Percentiles rank a stretch among this genome's conserved stretches.
phyloP scores from a whole-genome alignment of 2,113 vertebrate species.

The Muntiacus muntjak region DNA sequence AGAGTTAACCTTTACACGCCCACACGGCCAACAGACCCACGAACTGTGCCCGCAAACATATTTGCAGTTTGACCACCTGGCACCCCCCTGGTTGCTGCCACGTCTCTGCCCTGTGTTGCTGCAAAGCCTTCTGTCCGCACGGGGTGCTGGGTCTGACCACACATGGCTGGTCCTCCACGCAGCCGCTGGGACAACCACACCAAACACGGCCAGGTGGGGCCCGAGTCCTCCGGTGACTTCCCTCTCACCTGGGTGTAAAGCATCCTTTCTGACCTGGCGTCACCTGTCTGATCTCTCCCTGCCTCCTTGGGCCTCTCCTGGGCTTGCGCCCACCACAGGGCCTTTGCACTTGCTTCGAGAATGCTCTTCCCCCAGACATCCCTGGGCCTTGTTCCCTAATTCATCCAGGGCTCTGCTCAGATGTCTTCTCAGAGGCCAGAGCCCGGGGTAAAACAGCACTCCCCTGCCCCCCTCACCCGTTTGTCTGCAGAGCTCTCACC shows the following conservation, averaged over 20 bases:
- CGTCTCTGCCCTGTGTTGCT: not conserved
- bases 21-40: not conserved
- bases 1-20: not conserved
- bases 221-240: not conserved
- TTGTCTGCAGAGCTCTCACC: fast-evolving
- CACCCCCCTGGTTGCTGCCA: fast-evolving
- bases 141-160: not conserved
- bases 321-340: not conserved
- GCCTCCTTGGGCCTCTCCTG: not conserved
- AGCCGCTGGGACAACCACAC: not conserved
- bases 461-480: too few relatives aligned
- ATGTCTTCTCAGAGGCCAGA: not conserved
- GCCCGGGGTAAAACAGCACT: fast-evolving
- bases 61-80: fast-evolving
- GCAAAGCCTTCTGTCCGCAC: fast-evolving
- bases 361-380: not conserved
- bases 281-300: not conserved
- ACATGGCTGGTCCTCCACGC: fast-evolving
- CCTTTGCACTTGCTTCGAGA: not conserved
- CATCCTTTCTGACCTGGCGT: not conserved
- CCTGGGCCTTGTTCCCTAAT: fast-evolving
- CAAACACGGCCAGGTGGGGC: not conserved
- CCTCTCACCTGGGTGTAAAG: not conserved
- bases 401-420: not conserved
- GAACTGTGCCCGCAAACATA: fast-evolving